Percentiles rank a stretch among this genome's conserved stretches.
Conservation (phyloP, 2,888 invertebrate species). For the Tricholauxania praeusta region DNA sequence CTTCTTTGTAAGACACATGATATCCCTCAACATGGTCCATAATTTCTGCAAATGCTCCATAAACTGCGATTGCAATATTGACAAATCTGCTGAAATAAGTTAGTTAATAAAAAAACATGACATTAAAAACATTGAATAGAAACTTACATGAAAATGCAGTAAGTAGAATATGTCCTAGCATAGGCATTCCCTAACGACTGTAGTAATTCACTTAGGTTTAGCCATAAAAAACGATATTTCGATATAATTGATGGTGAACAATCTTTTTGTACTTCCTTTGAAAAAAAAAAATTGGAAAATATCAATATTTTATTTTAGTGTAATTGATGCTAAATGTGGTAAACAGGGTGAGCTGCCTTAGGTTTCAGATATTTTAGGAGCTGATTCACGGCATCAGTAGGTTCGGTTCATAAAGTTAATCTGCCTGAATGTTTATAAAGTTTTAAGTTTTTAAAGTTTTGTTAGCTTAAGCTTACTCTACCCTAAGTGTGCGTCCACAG, state of each 20-base stretch:
- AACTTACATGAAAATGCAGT: conserved; percentile 74
- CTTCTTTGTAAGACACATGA: conserved; percentile 76
- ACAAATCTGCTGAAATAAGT: conserved; percentile 64
- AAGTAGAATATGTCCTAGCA: conserved; percentile 76
- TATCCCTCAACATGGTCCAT: conserved; percentile 71
- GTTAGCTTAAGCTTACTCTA: too few species aligned
- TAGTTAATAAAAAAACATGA: too few species aligned
- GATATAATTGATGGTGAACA: conserved; percentile 72
- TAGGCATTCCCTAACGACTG: conserved; percentile 77
- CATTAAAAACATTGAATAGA: not conserved
- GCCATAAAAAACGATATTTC: conserved; percentile 75
- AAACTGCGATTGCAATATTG: conserved; percentile 77
- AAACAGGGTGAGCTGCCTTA: too few species aligned
- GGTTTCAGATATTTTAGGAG: too few species aligned
- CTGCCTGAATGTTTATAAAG: too few species aligned
- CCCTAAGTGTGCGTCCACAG: too few species aligned
- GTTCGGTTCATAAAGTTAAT: too few species aligned
- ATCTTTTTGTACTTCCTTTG: conserved; percentile 72
- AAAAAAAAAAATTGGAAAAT: conserved; percentile 13
- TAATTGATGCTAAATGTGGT: too few species aligned
- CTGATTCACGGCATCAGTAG: too few species aligned
- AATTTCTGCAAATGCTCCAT: conserved; percentile 77
- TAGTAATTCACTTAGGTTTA: conserved; percentile 74
- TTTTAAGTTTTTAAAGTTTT: too few species aligned
- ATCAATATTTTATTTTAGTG: too few species aligned